Evolutionary conservation across 2,888 invertebrate species (phyloP).

Genomic region (Imbricaverruca yamaguchii): DNA sequence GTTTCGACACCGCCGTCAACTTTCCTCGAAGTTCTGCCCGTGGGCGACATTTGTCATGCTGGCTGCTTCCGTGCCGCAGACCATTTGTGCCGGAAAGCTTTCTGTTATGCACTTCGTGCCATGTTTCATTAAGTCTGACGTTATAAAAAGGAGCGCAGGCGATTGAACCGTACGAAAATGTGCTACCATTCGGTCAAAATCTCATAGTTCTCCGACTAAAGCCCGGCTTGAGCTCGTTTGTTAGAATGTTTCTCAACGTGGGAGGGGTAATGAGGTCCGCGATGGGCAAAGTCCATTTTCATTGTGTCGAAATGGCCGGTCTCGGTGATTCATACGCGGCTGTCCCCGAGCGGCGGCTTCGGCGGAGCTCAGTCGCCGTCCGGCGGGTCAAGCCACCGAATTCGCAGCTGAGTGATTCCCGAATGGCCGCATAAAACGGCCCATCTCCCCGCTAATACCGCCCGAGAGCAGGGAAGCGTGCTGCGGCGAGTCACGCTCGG

Average conservation of each 20-base stretch:
- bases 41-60: not conserved
- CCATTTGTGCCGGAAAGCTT: not conserved
- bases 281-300: constrained; percentile 9
- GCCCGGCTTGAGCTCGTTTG: not conserved
- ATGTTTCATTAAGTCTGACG: constrained; percentile 10
- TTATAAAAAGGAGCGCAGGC: not conserved
- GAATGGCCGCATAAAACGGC: not conserved
- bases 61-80: not conserved
- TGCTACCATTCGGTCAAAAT: not conserved
- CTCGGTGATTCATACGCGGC: not conserved
- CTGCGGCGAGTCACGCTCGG: not conserved
- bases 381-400: too few relatives aligned
- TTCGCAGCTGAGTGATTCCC: too few relatives aligned
- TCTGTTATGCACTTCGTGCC: not conserved
- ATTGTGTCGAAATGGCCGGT: not conserved
- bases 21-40: not conserved
- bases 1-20: not conserved
- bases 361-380: too few relatives aligned
- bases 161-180: not conserved
- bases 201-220: not conserved
- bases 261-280: not conserved
- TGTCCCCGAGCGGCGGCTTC: not conserved
- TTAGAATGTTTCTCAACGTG: not conserved
- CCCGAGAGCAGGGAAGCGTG: not conserved
- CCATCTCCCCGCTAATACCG: not conserved